These are phyloP conservation scores for Limenitis camilla DNA, from an alignment of 2,888 invertebrate genomes.

Conservation along the genomic window DNA sequence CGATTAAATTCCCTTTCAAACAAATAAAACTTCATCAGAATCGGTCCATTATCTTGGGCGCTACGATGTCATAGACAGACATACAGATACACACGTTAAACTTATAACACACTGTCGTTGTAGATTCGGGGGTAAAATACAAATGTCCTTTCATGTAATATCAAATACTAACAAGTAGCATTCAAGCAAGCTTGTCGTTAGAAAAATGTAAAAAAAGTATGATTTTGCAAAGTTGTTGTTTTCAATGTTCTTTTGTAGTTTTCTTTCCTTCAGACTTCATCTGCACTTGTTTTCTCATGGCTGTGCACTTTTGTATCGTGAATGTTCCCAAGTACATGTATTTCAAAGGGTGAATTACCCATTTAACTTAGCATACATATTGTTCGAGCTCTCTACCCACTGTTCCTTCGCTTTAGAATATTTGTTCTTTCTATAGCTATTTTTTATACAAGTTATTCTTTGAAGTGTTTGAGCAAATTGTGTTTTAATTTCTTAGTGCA, in stretches of 20 bases:
- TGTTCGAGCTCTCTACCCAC: slow-evolving; percentile 10
- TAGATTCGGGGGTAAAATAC: too few species aligned
- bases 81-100: too few species aligned
- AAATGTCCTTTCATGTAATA: too few species aligned
- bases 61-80: too few species aligned
- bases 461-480: slow-evolving; percentile 5
- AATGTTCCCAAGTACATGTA: slow-evolving; percentile 17
- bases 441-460: not conserved
- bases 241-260: slow-evolving; percentile 16
- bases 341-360: slow-evolving; percentile 24
- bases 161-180: not conserved
- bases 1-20: too few species aligned
- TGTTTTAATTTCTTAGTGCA: not conserved
- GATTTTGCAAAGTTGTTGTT: slow-evolving; percentile 16
- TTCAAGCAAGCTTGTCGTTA: slow-evolving; percentile 9
- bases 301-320: slow-evolving; percentile 18
- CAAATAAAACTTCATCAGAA: too few species aligned
- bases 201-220: slow-evolving; percentile 10
- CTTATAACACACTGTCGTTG: too few species aligned
- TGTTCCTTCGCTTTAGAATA: slow-evolving; percentile 16
- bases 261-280: slow-evolving; percentile 22
- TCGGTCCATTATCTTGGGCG: too few species aligned
- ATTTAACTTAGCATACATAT: slow-evolving; percentile 25
- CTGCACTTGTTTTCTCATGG: slow-evolving; percentile 20
- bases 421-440: slow-evolving; percentile 12